Percentiles rank a stretch among this genome's conserved stretches.
Conservation (phyloP, 2,888 invertebrate species). For the Troilus luridus region DNA sequence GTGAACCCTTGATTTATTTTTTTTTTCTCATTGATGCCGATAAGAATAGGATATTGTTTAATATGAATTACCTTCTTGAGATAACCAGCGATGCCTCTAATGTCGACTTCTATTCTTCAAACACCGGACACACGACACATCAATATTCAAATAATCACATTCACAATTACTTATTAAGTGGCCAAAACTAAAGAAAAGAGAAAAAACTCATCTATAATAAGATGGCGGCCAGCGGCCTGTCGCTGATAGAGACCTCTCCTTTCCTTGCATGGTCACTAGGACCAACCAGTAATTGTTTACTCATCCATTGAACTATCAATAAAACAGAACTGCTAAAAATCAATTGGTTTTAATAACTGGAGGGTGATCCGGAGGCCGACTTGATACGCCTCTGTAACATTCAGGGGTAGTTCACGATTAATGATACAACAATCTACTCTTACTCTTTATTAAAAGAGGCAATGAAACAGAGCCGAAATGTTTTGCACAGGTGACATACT, state of each 20-base stretch:
- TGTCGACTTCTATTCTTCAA: slow-evolving; percentile 51
- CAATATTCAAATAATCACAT: slow-evolving; percentile 60
- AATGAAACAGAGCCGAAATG: slow-evolving; percentile 65
- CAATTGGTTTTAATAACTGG: slow-evolving; percentile 25
- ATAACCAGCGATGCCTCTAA: slow-evolving; percentile 59
- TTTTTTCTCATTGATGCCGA: slow-evolving; percentile 39
- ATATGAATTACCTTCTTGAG: slow-evolving; percentile 60
- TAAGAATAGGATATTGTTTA: slow-evolving; percentile 46
- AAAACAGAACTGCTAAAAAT: slow-evolving; percentile 5
- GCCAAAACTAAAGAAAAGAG: slow-evolving; percentile 67
- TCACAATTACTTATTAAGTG: slow-evolving; percentile 61
- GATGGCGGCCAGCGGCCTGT: slow-evolving; percentile 74
- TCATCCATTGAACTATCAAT: slow-evolving; percentile 28
- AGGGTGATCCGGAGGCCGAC: background rate
- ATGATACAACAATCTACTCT: background rate
- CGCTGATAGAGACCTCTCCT: slow-evolving; percentile 70
- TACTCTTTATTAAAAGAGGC: slow-evolving; percentile 39
- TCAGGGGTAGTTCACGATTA: background rate
- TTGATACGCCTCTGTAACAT: background rate
- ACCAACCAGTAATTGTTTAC: slow-evolving; percentile 29
- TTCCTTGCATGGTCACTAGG: slow-evolving; percentile 71
- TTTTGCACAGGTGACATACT: slow-evolving; percentile 66
- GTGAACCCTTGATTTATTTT: background rate
- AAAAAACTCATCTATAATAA: slow-evolving; percentile 72
- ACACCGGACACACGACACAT: slow-evolving; percentile 58